Evolutionary conservation across 2,888 invertebrate genomes (phyloP), one percentile per base, ranked within the genome.

Genomic region (Sarcophaga subvicina): DNA sequence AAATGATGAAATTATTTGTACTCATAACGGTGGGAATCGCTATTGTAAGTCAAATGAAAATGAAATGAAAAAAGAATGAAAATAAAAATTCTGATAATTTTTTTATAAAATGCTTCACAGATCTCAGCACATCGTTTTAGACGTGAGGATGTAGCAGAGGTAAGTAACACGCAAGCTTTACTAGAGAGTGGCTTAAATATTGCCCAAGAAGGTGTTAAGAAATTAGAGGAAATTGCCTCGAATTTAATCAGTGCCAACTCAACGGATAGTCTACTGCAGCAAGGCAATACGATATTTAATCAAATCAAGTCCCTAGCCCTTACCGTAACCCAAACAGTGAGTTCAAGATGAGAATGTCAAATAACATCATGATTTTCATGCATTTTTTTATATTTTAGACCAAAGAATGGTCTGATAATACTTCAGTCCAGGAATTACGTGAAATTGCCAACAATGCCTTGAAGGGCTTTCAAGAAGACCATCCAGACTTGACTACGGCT

Each of bases 401-500:
- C 6, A n/a, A 76, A 27, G 66, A 64, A 64, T 76, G 66, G 76
- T 25, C 64, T 17, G 76, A 76, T 10, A 76, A 76, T 54, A 27
- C 49, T 10, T 66, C 66, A 6, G 54, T 66, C 27, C 64, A 76
- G 11, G 76, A 76, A 66, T 54, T 76, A 20, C 64, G 54, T 37
- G 76, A 76, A 54, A 76, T 76, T 1, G 49, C 54, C 22, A 54
- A 25, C 10, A 63, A 63, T 64, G 45, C 75, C 4, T 25, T 76
- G 4, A 14, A 76, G 5, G 54, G 25, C 12, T 66, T 76, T 14
- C 37, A 64, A 49, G 22, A 49, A 1, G 64, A 76, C 0, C 66
- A 76, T 76, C 76, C 76, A 0, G 49, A 45, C 11, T 54, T 76
- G 37, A 66, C 66, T 0, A 12, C 12, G 4, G 76, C 47, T 54